Evolutionary conservation across 2,888 invertebrate genomes (phyloP).

Genomic region (Hypolimnas misippus): DNA sequence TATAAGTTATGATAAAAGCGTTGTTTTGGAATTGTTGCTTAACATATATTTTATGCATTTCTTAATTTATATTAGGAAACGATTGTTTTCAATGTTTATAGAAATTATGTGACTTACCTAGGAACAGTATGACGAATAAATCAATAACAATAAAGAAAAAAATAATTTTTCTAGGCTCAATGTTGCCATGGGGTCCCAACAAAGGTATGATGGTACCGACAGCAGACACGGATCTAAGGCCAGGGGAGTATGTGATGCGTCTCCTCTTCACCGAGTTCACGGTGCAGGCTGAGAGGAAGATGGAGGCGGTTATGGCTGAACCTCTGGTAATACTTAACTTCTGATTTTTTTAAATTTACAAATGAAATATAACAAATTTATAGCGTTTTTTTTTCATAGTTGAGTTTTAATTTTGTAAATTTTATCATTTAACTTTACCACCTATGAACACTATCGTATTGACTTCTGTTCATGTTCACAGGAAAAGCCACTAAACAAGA

Average conservation of each 20-base stretch:
- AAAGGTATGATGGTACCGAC: constrained; percentile 86
- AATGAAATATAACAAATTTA: not conserved
- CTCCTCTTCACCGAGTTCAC: constrained; percentile 98
- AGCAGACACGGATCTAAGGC: constrained; percentile 88
- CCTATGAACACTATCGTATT: too few relatives aligned
- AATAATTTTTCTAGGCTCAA: constrained; percentile 74
- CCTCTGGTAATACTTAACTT: constrained; percentile 86
- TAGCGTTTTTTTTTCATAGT: too few relatives aligned
- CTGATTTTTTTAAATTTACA: not conserved
- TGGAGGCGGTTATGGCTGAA: constrained; percentile 97
- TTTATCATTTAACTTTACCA: too few relatives aligned
- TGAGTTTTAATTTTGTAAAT: too few relatives aligned
- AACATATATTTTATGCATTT: not conserved
- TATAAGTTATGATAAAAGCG: too few relatives aligned
- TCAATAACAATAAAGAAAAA: constrained; percentile 14
- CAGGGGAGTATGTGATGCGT: constrained; percentile 98
- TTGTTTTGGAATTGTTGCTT: not conserved
- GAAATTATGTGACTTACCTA: too few relatives aligned
- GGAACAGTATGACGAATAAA: not conserved
- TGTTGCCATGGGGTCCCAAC: constrained; percentile 93
- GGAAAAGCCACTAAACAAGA: constrained; percentile 97
- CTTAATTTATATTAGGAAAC: not conserved
- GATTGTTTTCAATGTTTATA: not conserved
- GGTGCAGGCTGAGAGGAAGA: constrained; percentile 96
- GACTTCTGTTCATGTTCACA: too few relatives aligned